Evolutionary conservation across 2,888 invertebrate species (phyloP).

Genomic region (Drosophila ezoana): DNA sequence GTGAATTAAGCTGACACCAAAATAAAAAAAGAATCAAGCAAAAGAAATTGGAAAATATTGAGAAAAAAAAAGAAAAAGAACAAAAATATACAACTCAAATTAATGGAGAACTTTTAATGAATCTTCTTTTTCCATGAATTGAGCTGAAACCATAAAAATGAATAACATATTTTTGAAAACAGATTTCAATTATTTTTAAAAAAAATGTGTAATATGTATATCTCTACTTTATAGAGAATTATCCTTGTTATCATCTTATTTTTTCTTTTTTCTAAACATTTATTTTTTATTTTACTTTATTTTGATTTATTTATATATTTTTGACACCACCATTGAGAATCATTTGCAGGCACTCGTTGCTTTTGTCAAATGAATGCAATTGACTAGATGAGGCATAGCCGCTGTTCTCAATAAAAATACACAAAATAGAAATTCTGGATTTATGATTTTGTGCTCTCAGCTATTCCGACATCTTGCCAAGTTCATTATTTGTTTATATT

Average conservation of each 20-base stretch:
- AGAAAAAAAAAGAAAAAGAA: no score
- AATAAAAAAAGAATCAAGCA: no score
- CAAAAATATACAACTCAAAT: no score
- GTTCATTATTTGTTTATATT: constrained; percentile 73
- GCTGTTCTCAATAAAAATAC: constrained; percentile 67
- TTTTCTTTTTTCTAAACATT: no score
- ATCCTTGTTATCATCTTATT: background rate
- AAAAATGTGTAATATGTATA: no score
- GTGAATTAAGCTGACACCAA: no score
- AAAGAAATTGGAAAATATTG: no score
- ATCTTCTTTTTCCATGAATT: no score
- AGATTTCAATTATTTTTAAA: no score
- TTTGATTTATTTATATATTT: background rate
- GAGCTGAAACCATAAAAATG: no score
- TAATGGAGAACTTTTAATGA: no score
- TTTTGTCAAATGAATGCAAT: constrained; percentile 78
- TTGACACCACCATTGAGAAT: background rate
- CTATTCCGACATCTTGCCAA: constrained; percentile 85
- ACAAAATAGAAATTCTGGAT: constrained; percentile 51
- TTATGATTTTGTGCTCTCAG: constrained; percentile 75
- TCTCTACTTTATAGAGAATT: background rate
- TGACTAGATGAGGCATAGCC: constrained; percentile 85
- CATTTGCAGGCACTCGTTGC: constrained; percentile 31
- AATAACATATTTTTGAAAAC: no score
- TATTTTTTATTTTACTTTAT: background rate